Base-by-base conservation (phyloP, 2,113 vertebrate species). In the Sakesphorus luctuosus region DNA sequence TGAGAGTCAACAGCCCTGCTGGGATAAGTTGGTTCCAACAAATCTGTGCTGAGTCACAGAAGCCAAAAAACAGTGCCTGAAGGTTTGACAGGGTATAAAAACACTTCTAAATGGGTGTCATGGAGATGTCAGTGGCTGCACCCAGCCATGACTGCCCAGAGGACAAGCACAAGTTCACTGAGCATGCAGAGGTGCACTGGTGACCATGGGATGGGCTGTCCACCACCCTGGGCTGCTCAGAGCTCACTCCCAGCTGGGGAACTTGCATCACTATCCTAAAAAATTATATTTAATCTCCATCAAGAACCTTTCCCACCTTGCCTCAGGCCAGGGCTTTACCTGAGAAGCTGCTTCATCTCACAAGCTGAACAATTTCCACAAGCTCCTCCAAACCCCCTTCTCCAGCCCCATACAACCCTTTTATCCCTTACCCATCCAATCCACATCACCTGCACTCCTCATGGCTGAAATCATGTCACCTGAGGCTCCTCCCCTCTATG, bases 331-430 rank as follows among this genome's bases (percentile, higher is more conserved):
- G 43, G 78, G 3, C 23, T 44, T 91, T 28, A 28, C 61, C 38
- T 19, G 23, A 44, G n/a, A 26, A 74, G 7, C 1, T 55, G 10
- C 16, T 26, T 6, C 11, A 29, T 6, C 16, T 29, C 49, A 21
- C 18, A 7, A 3, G 1, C 18, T 18, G 5, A 23, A 10, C 25
- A 19, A 5, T 8, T 49, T 24, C 59, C 13, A 36, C 4, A 2
- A 0, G 0, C 3, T 4, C 10, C 18, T 13, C 1, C 40, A 46
- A 59, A 31, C 0, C 10, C 2, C 8, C 0, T 20, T 13, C 4
- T 2, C 6, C 0, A 8, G 0, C 13, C 18, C 19, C 36, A n/a
- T 16, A 11, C 10, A 35, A 28, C 38, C 59, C 35, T 84, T 80
- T 71, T 71, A 65, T 53, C 56, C 38, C 13, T 62, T 8, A 1